phyloP scores from a whole-genome alignment of 1,140 invertebrate genomes.

The Tetramorium simillimum region DNA sequence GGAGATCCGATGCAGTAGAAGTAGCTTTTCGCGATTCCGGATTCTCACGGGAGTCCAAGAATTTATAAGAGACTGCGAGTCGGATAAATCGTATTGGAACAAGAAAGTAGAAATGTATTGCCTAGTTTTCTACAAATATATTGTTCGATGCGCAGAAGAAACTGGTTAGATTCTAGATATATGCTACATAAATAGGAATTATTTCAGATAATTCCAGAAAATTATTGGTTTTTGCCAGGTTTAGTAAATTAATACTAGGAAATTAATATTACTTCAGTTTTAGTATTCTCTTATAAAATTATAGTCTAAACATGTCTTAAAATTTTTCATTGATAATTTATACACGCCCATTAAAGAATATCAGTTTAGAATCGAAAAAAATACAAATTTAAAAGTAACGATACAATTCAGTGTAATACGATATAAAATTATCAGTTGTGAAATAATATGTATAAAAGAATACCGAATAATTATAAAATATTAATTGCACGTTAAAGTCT shows the following conservation, averaged over 20 bases:
- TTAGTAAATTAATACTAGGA: too few species aligned
- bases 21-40: constrained; percentile 42
- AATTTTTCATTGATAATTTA: not conserved
- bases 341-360: not conserved
- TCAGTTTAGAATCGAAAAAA: not conserved
- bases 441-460: not conserved
- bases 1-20: constrained; percentile 34
- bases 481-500: not conserved
- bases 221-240: not conserved
- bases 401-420: not conserved
- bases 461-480: constrained; percentile 9
- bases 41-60: constrained; percentile 40
- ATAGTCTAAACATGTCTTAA: not conserved
- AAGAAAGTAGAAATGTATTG: constrained; percentile 45
- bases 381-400: not conserved
- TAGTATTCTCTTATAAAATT: not conserved
- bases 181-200: not conserved
- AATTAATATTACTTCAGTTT: not conserved
- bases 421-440: not conserved
- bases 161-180: not conserved
- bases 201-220: not conserved
- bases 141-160: not conserved
- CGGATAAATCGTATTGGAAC: constrained; percentile 50
- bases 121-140: constrained; percentile 50
- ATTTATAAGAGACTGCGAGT: constrained; percentile 54